Evolutionary conservation across 1,140 invertebrate genomes (phyloP), one percentile per base, ranked within the genome.

Genomic region (Apis dorsata): DNA sequence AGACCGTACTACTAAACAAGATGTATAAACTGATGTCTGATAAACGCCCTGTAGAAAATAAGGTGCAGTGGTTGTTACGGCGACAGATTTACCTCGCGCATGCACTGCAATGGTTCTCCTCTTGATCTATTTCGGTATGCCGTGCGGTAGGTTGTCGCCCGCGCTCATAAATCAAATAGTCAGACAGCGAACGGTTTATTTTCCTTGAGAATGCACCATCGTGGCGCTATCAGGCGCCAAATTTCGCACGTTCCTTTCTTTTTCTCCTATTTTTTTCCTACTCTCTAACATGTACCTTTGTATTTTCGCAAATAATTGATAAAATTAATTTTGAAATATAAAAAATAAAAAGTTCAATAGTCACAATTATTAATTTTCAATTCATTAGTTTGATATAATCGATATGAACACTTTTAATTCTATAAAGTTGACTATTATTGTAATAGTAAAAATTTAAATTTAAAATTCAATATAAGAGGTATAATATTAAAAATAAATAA

Each of bases 81-180:
- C 55, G 72, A 72, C 77, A 77, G 75, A 89, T 88, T 89, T 86
- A 86, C 74, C 66, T 71, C 60, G 62, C 65, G 59, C 74, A 68
- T 65, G 70, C 80, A 62, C 60, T 60, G 83, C 81, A 85, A 86
- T 89, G 81, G 73, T 82, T 84, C 76, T 77, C 71, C 60, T 62
- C 76, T 79, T 83, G 84, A 79, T 90, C 84, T 89, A 89, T 88
- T 88, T 87, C 81, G 81, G 89, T 88, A 85, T 87, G 79, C 88
- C 83, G 89, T 90, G 89, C 89, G 88, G 89, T 90, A 90, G 89
- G 89, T 90, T 90, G 88, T 87, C 82, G 86, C 78, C 79, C 77
- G 86, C 79, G 78, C 80, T 87, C 89, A 84, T 90, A 90, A 90
- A 90, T 90, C 89, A 85, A 90, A 90, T 85, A 85, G 79, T 76